Percentiles rank a stretch among this genome's conserved stretches.
Evolutionary conservation across 2,888 invertebrate genomes (phyloP).

Genomic region (Teleogryllus oceanicus): DNA sequence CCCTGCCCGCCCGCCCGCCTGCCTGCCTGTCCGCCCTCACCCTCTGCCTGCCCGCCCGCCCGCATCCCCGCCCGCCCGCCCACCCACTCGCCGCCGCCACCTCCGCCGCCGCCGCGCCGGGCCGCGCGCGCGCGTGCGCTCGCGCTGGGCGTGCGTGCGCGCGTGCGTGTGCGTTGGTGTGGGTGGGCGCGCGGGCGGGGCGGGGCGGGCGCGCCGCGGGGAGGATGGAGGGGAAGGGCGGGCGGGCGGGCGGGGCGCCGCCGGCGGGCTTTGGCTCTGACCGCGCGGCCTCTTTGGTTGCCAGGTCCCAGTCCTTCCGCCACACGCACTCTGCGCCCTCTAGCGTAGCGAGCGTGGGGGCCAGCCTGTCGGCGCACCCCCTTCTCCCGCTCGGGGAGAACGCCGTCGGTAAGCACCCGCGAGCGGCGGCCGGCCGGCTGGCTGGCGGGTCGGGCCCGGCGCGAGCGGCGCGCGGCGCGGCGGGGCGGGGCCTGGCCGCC

Average conservation of each 20-base stretch:
- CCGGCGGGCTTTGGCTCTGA: neutral
- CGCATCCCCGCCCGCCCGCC: too few relatives aligned
- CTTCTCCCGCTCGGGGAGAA: conserved; percentile 76
- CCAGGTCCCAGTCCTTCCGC: conserved; percentile 91
- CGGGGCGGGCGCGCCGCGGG: neutral
- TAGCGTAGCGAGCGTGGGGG: conserved; percentile 69
- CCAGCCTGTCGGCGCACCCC: conserved; percentile 90
- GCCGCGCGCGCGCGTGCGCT: neutral
- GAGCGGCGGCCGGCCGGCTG: neutral
- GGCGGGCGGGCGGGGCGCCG: conserved; percentile 18
- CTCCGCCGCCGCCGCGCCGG: too few relatives aligned
- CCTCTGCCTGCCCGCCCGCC: too few relatives aligned
- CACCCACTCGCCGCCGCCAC: too few relatives aligned
- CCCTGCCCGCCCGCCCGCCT: too few relatives aligned
- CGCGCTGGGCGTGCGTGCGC: neutral
- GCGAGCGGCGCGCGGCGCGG: neutral
- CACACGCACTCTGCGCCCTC: conserved; percentile 72
- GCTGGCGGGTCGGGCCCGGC: neutral
- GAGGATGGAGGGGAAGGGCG: neutral
- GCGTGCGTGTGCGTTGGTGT: neutral
- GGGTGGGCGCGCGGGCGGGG: neutral
- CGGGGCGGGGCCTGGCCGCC: neutral
- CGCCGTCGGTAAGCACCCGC: conserved; percentile 50
- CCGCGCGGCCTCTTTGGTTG: conserved; percentile 20
- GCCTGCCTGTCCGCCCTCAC: too few relatives aligned